Base-by-base conservation (phyloP, 1,140 invertebrate genomes). In the Heterodera schachtii region DNA sequence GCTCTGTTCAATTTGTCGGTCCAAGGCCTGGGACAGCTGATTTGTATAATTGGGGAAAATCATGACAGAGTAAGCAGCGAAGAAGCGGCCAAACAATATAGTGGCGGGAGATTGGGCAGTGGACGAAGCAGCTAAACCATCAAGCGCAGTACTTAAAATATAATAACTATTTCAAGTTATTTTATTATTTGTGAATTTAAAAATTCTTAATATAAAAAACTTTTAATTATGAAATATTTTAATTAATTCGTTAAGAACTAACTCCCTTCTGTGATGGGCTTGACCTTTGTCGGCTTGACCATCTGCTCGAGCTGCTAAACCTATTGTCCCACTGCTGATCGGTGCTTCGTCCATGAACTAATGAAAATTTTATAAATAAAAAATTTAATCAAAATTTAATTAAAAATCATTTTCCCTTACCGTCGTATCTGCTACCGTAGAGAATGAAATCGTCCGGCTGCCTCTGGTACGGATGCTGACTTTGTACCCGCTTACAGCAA, bases 51-150 rank as follows among this genome's bases (percentile, higher is more conserved):
- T n/a, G n/a, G n/a, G n/a, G n/a, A n/a, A n/a, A n/a, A n/a, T n/a
- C 69, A n/a, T 31, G 69, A 71, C 19, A 43, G 21, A 41, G 41
- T 71, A 43, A 43, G 19, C 44, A 0, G 21, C 9, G 69, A 41
- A 5, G 69, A 71, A 31, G 69, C 69, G n/a, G 69, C 31, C 9
- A 71, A 71, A 46, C 69, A 71, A 16, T 0, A 41, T 19, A 31
- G 11, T 46, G 69, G 69, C 19, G 69, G 70, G 64, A 46, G 66
- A 64, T 44, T 43, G 9, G 21, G 9, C 44, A 64, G 44, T 11
- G 21, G 31, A 78, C 44, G 31, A 16, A 78, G 21, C 57, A 16
- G 64, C 60, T 16, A 70, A 78, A 71, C 60, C 43, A 31, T 64
- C 70, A 11, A 60, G 19, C 6, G 11, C 57, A 19, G 57, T 60